These are phyloP conservation scores for Ceriagrion tenellum DNA, from an alignment of 2,888 invertebrate genomes.

Conservation along the genomic window DNA sequence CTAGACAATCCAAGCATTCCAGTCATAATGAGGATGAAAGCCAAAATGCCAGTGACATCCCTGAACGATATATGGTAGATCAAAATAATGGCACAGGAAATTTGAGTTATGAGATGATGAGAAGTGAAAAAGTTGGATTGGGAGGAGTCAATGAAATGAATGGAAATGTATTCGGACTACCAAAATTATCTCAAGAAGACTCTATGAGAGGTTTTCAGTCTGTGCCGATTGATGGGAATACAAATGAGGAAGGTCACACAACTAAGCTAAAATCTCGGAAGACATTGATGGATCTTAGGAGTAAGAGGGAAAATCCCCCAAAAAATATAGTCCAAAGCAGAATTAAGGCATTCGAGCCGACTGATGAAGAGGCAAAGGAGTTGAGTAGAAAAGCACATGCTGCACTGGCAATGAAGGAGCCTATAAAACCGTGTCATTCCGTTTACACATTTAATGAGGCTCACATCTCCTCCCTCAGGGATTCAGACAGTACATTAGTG, in stretches of 20 bases:
- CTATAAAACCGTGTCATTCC: constrained; percentile 76
- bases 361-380: not conserved
- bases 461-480: constrained; percentile 74
- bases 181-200: not conserved
- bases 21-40: not conserved
- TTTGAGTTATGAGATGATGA: not conserved
- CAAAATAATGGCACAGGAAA: not conserved
- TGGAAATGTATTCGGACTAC: not conserved
- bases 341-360: constrained; percentile 73
- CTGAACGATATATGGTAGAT: not conserved
- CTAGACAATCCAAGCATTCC: not conserved
- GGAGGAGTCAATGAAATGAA: not conserved
- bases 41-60: not conserved
- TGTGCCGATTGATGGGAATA: not conserved
- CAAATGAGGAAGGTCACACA: not conserved
- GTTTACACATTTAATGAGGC: constrained; percentile 76
- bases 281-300: constrained; percentile 14
- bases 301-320: constrained; percentile 71
- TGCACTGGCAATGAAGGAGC: constrained; percentile 76
- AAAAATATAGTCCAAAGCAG: constrained; percentile 75
- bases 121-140: not conserved
- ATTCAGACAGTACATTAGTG: constrained; percentile 70
- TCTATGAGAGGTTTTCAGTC: not conserved
- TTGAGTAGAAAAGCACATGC: constrained; percentile 72
- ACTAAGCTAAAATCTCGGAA: constrained; percentile 32